Base-by-base conservation (phyloP, 2,797 vertebrate genomes). In the Labeo calbasu region DNA sequence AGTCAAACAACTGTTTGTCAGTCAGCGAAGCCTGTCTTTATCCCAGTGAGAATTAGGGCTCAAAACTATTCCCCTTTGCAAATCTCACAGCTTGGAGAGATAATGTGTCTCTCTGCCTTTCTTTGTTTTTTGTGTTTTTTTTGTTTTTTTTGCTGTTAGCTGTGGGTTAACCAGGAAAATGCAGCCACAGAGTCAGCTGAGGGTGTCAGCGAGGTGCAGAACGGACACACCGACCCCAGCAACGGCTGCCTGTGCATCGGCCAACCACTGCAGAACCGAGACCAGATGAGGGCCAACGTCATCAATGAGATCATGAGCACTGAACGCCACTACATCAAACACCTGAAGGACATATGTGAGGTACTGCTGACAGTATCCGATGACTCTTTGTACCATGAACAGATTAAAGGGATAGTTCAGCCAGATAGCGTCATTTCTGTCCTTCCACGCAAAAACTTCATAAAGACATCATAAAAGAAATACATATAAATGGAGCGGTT, bases 271-370 rank as follows among this genome's bases (percentile, higher is more conserved):
- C 96, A 96, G 92, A 96, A 97, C 93, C 93, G 96, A 50, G 96
- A 97, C 93, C 96, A 97, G 93, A 97, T 97, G 96, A 96, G 96
- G 90, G 96, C 96, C 91, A 97, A 96, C 1, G 96, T 97, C 90
- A 97, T 97, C 94, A 96, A 97, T 80, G 96, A 97, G 90, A 97
- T 97, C 88, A 96, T 97, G 96, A 96, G 96, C 92, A 97, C 96
- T 1, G 96, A 97, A 86, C 95, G 96, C 57, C 96, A 97, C 92
- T 97, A 96, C 89, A 96, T 97, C 92, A 96, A 96, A 87, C 96
- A 96, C 86, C 95, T 97, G 88, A 96, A 96, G 92, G 96, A 97
- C 89, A 96, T 96, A 76, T 97, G 96, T 1, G 96, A 96, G 94
- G 96, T 96, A 94, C 25, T 19, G 21, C 7, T 61, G 17, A 11